Evolutionary conservation across 2,888 invertebrate species (phyloP).

Genomic region (Homarus gammarus): DNA sequence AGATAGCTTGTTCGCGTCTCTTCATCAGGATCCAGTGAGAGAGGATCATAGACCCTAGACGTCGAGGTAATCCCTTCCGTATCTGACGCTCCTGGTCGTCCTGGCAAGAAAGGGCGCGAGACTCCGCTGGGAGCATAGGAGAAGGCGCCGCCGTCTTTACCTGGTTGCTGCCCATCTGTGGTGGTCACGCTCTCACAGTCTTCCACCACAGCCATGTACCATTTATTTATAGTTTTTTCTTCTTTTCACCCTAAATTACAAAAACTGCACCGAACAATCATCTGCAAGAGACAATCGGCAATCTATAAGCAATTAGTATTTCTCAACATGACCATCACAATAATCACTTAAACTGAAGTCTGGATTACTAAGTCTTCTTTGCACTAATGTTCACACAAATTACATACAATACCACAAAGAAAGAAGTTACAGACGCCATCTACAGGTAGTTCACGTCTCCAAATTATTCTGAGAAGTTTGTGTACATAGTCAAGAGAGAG

Average conservation of each 20-base stretch:
- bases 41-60: constrained; percentile 27
- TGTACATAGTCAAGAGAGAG: no score
- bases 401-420: no score
- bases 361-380: no score
- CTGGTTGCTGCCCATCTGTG: constrained; percentile 56
- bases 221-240: neutral
- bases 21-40: constrained; percentile 47
- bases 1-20: constrained; percentile 41
- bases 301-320: no score
- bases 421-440: no score
- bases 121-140: constrained; percentile 36
- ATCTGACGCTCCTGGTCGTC: constrained; percentile 46
- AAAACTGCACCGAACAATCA: no score
- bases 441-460: no score
- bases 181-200: neutral
- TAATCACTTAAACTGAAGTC: no score
- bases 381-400: no score
- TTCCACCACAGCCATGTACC: neutral
- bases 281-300: no score
- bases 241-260: neutral
- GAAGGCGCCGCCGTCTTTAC: constrained; percentile 26
- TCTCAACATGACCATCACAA: no score
- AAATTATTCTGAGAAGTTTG: no score
- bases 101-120: constrained; percentile 25
- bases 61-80: constrained; percentile 42